Evolutionary conservation across 2,113 vertebrate species (phyloP).

Genomic region (Gambusia affinis): DNA sequence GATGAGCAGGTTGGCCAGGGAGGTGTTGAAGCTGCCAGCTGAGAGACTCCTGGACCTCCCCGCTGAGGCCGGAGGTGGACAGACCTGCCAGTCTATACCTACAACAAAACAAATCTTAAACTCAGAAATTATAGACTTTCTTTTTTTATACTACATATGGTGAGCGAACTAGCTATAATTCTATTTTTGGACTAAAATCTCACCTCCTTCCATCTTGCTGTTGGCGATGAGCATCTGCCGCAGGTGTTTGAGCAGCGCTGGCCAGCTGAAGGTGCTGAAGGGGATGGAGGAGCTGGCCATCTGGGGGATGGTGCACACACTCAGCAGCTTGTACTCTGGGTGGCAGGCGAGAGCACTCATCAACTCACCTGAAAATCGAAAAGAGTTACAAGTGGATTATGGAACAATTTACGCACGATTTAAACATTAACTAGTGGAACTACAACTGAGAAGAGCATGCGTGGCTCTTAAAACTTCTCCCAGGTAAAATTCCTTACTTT

Average conservation of each 20-base stretch:
- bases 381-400: not conserved
- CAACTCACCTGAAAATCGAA: constrained; percentile 84
- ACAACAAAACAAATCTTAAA: not conserved
- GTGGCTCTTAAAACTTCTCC: not conserved
- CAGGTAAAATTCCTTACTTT: not conserved
- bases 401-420: no score
- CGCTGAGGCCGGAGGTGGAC: constrained; percentile 58
- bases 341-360: constrained; percentile 88
- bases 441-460: not conserved
- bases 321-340: constrained; percentile 92
- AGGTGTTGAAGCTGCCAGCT: constrained; percentile 84
- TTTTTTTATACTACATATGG: not conserved
- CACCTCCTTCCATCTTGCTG: constrained; percentile 93
- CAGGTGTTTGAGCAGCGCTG: constrained; percentile 88
- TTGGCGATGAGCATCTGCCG: constrained; percentile 96
- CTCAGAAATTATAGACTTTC: not conserved
- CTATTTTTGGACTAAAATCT: constrained; percentile 6
- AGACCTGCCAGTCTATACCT: constrained; percentile 93
- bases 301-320: constrained; percentile 89
- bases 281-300: constrained; percentile 86
- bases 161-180: not conserved
- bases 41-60: constrained; percentile 54
- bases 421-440: not conserved
- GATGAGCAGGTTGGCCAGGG: constrained; percentile 91
- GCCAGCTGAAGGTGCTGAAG: constrained; percentile 91